phyloP scores from a whole-genome alignment of 1,140 invertebrate genomes.

The Aphidius ervi region DNA sequence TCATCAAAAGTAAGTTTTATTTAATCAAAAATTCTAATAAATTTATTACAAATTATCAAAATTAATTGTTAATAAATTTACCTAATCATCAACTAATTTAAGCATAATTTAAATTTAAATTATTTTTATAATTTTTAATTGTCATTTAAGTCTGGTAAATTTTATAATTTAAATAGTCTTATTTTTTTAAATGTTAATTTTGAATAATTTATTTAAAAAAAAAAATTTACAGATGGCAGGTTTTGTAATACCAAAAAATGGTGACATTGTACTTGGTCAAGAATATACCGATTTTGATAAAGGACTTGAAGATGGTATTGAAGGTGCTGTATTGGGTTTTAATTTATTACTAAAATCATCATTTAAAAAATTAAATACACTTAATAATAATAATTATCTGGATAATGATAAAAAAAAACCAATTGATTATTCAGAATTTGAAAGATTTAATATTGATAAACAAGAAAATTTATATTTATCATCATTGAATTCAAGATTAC shows the following conservation, averaged over 20 bases:
- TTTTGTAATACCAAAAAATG: constrained; percentile 55
- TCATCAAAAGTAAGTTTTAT: constrained; percentile 8
- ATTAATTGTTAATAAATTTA: too few relatives aligned
- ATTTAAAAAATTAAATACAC: constrained; percentile 35
- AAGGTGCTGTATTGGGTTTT: constrained; percentile 65
- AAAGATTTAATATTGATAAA: neutral
- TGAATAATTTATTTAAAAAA: neutral
- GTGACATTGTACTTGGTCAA: constrained; percentile 64
- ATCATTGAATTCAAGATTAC: too few relatives aligned
- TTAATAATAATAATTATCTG: constrained; percentile 19
- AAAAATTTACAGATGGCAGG: constrained; percentile 50
- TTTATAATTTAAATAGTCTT: constrained; percentile 7
- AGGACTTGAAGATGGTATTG: constrained; percentile 60
- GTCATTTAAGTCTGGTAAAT: neutral
- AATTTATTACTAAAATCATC: constrained; percentile 61
- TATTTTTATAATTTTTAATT: neutral
- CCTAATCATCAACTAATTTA: too few relatives aligned
- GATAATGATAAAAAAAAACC: neutral
- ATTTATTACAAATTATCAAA: too few relatives aligned
- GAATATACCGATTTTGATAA: constrained; percentile 64
- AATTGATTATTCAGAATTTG: constrained; percentile 7
- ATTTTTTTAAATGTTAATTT: neutral
- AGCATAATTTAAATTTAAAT: too few relatives aligned
- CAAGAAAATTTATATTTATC: too few relatives aligned
- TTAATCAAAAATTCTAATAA: too few relatives aligned